phyloP scores from a whole-genome alignment of 2,888 invertebrate species.

The Stenolophus ochropezus region DNA sequence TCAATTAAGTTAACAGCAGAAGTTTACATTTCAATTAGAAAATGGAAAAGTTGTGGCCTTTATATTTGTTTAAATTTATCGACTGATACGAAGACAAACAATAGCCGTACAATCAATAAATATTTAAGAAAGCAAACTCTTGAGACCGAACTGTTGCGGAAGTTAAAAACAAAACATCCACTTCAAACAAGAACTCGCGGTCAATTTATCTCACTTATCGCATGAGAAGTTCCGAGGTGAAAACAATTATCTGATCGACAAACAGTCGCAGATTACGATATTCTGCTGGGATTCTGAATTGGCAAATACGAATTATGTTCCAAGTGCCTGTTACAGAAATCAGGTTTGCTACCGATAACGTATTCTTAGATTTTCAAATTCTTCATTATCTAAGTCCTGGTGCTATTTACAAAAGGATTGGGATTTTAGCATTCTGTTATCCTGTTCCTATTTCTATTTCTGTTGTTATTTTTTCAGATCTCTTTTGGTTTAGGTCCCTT shows the following conservation, averaged over 20 bases:
- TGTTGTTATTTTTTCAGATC: too few species aligned
- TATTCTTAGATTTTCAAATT: too few species aligned
- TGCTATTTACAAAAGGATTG: too few species aligned
- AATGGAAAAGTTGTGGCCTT: constrained; percentile 9
- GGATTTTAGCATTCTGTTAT: too few species aligned
- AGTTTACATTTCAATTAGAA: neutral
- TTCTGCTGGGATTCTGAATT: neutral
- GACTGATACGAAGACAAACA: neutral
- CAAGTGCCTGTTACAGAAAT: too few species aligned
- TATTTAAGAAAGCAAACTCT: constrained; percentile 28
- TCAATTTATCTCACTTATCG: constrained; percentile 39
- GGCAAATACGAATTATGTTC: too few species aligned
- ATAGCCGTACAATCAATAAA: constrained; percentile 28
- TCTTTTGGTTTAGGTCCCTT: too few species aligned
- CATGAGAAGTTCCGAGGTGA: constrained; percentile 14
- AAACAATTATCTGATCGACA: constrained; percentile 17
- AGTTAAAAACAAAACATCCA: constrained; percentile 30
- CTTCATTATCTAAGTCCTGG: too few species aligned
- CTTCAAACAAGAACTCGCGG: neutral
- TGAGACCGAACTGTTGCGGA: neutral
- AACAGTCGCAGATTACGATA: neutral
- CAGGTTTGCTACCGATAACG: too few species aligned
- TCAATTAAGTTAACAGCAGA: neutral
- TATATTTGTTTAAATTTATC: constrained; percentile 14
- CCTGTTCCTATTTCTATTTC: too few species aligned